Percentiles rank a stretch among this genome's conserved stretches.
Evolutionary conservation across 2,797 vertebrate genomes (phyloP).

Genomic region (Trematomus bernacchii): DNA sequence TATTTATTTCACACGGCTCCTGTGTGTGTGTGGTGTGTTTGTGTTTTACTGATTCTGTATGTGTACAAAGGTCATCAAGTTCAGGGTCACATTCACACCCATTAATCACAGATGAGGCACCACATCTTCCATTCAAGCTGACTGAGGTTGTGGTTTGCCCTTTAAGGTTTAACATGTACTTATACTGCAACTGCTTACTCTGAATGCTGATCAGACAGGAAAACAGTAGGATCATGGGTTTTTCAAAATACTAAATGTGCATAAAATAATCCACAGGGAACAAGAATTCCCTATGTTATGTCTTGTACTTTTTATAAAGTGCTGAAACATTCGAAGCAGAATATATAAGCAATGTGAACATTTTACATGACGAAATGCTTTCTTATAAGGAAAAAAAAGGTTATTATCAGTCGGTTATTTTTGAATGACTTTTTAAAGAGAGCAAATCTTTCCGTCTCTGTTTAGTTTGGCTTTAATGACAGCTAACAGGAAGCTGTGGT

Average conservation of each 20-base stretch:
- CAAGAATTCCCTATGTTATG: neutral
- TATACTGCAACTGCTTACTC: neutral
- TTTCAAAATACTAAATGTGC: neutral
- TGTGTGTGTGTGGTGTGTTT: slow-evolving; percentile 25
- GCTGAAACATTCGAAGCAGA: neutral
- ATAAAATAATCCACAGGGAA: neutral
- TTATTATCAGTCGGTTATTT: neutral
- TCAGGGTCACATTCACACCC: slow-evolving; percentile 64
- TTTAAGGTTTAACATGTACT: slow-evolving; percentile 21
- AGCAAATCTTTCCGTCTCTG: neutral
- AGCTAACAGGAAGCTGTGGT: slow-evolving; percentile 50
- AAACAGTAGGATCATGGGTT: neutral
- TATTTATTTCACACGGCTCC: slow-evolving; percentile 45
- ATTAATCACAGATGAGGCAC: slow-evolving; percentile 60
- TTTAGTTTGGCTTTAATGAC: slow-evolving; percentile 25
- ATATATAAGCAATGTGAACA: neutral
- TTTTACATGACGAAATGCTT: neutral
- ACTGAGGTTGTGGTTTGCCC: slow-evolving; percentile 7
- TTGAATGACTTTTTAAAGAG: slow-evolving; percentile 7
- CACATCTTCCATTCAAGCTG: slow-evolving; percentile 20
- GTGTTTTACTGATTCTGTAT: slow-evolving; percentile 40
- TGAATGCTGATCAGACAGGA: slow-evolving; percentile 10
- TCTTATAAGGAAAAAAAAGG: neutral
- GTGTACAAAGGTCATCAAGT: slow-evolving; percentile 59
- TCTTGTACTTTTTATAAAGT: neutral